Evolutionary conservation across 2,888 invertebrate species (phyloP), one percentile per base, ranked within the genome.

Genomic region (Sympetrum striolatum): DNA sequence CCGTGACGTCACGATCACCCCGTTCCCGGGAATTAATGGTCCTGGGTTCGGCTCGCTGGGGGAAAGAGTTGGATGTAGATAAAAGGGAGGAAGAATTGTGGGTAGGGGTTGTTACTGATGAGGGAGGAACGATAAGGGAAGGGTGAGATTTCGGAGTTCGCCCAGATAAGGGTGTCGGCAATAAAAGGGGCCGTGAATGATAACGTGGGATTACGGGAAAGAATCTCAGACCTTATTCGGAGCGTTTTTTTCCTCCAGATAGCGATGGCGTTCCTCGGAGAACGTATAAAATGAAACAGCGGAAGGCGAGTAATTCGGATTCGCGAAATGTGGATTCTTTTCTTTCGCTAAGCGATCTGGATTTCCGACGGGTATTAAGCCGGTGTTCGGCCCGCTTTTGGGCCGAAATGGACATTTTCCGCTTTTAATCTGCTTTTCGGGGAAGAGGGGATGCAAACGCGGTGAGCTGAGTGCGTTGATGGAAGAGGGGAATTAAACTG

Each of bases 11-110:
- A 86, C 86, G 86, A 86, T 86, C 58, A 58, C 82, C 82, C 58
- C 82, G 82, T 82, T 82, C 82, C 60, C 58, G 18, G 86, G 86
- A 86, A 86, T 86, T 86, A 86, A 86, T 86, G 86, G 86, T 86
- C 18, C 86, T 86, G 31, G 86, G 86, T 86, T 86, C 60, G 60
- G 82, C 60, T 37, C 82, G 35, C 35, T 14, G 60, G 86, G 86
- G 58, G 22, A 86, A 37, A 58, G 31, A 31, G 31, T 10, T 6
- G 37, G 80, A 39, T 14, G 39, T 37, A 44, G 80, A 44, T 37
- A 80, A 44, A 53, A 80, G 86, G 58, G 22, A 6, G 58, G 86
- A 22, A 60, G 37, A 22, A 10, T 73, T n/a, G 73, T 73, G 81
- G 31, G 35, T 31, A 80, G 80, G 37, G 80, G 80, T 10, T 39